These are phyloP conservation scores for Cariama cristata DNA, from an alignment of 2,113 vertebrate genomes.

Conservation along the genomic window DNA sequence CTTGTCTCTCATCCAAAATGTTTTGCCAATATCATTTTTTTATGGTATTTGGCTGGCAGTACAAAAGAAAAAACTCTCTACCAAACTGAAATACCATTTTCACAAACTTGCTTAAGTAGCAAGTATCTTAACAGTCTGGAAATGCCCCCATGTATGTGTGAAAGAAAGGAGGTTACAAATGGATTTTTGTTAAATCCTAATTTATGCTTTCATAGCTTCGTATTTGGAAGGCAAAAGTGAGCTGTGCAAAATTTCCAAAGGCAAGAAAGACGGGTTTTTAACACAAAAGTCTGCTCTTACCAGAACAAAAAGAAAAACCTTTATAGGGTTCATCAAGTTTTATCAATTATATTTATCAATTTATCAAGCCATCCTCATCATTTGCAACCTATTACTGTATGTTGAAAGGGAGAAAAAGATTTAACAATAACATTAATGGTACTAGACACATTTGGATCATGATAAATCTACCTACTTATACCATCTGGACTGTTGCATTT, in stretches of 20 bases:
- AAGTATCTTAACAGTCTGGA: background rate
- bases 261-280: background rate
- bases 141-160: background rate
- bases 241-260: background rate
- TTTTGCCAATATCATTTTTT: background rate
- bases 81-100: background rate
- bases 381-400: background rate
- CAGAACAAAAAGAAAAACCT: background rate
- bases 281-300: background rate
- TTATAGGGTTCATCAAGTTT: background rate
- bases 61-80: background rate
- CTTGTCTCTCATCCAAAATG: background rate
- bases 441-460: background rate
- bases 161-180: background rate
- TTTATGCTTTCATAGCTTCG: background rate
- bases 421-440: background rate
- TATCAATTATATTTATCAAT: background rate
- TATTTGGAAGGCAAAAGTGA: background rate
- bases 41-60: background rate
- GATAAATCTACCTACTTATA: background rate
- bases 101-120: background rate
- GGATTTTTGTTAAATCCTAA: background rate
- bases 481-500: background rate
- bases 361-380: background rate
- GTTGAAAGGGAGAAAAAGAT: background rate